Evolutionary conservation across 2,113 vertebrate genomes (phyloP), one percentile per base, ranked within the genome.

Genomic region (Calidris pugnax): DNA sequence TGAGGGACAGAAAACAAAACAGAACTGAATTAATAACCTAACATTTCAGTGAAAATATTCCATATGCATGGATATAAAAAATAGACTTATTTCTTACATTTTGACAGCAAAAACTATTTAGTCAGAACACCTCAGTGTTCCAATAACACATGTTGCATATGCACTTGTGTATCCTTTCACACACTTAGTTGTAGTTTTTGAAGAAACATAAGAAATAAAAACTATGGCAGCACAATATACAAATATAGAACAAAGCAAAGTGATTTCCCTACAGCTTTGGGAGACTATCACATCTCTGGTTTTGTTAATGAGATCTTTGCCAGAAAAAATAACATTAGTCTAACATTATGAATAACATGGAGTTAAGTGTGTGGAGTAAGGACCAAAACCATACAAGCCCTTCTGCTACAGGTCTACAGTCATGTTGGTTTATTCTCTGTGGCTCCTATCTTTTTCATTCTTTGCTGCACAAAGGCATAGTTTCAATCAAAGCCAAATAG

Each of bases 1-100:
- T 99, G 92, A 10, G 96, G 91, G 37, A 76, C 14, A 92, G 55
- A 95, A 55, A 92, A 74, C 75, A 63, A 96, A 47, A 51, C 9
- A 22, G 48, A 87, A 64, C 22, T 41, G 17, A 87, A 74, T 21
- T 10, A 78, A 37, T 7, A 90, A 41, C 4, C 15, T 6, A 62
- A 39, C 4, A 77, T 73, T 79, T 63, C 22, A 63, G 28, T 85
- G 33, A 74, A 86, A 82, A 83, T 69, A 55, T 10, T 32, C 64
- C 37, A 83, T 17, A 26, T 24, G 45, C 33, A n/a, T 3, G 19
- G 20, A 48, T 26, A 32, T 10, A 60, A 85, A 45, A 22, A 50
- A 56, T 1, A 79, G 27, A 59, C 11, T 50, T 69, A 43, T 26
- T 74, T 90, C 39, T 62, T 84, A 62, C 2, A 41, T 56, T 82